phyloP scores from a whole-genome alignment of 1,140 invertebrate genomes.

The Cherax quadricarinatus region DNA sequence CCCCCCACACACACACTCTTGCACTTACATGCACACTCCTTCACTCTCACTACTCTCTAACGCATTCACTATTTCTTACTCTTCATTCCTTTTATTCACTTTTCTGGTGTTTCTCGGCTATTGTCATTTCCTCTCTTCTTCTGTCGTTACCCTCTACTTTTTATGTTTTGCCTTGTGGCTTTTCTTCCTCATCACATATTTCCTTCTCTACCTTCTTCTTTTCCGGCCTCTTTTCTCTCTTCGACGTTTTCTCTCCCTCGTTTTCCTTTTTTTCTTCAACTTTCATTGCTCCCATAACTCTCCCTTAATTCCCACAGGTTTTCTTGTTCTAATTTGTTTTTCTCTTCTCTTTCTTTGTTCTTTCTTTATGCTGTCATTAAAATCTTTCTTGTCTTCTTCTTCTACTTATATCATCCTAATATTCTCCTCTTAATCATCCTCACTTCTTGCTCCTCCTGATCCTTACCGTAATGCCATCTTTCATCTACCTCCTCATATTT shows the following conservation, averaged over 20 bases:
- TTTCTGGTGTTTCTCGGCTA: background rate
- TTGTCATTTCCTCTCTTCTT: background rate
- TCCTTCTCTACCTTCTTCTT: too few relatives aligned
- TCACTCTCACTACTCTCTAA: too few relatives aligned
- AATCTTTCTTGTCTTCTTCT: background rate
- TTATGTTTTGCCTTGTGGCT: too few relatives aligned
- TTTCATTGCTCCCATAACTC: too few relatives aligned
- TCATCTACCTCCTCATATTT: background rate
- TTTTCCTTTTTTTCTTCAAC: too few relatives aligned
- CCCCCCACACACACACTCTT: too few relatives aligned
- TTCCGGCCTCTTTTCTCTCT: too few relatives aligned
- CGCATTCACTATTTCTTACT: background rate
- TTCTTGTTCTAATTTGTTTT: background rate
- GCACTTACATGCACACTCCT: too few relatives aligned
- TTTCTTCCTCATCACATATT: background rate
- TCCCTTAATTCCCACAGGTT: background rate
- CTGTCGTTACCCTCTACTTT: background rate
- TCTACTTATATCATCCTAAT: background rate
- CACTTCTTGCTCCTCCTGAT: background rate
- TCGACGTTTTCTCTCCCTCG: too few relatives aligned
- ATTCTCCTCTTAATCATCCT: background rate
- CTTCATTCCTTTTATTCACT: background rate
- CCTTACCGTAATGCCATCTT: background rate
- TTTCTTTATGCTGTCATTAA: too few relatives aligned
- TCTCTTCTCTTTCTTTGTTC: background rate